phyloP scores from a whole-genome alignment of 2,113 vertebrate genomes.

The Oncorhynchus clarkii region DNA sequence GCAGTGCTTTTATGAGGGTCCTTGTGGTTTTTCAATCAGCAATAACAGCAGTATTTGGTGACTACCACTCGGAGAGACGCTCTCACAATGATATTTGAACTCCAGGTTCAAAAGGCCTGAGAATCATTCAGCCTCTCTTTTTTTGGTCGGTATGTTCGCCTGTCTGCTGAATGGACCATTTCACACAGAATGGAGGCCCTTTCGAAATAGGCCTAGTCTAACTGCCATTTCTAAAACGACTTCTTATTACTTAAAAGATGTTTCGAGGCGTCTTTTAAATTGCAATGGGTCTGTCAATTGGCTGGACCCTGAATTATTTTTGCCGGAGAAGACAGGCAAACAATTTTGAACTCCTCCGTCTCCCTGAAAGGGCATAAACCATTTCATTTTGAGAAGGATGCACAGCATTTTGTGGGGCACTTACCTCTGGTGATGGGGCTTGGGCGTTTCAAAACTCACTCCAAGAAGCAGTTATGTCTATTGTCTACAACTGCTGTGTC shows the following conservation, averaged over 20 bases:
- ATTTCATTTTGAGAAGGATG: constrained; percentile 37
- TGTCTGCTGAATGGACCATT: constrained; percentile 48
- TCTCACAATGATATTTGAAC: constrained; percentile 73
- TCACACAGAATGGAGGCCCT: constrained; percentile 54
- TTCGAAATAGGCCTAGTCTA: constrained; percentile 34
- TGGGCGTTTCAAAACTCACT: constrained; percentile 22
- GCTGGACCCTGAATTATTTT: constrained; percentile 52
- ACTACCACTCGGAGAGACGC: constrained; percentile 56
- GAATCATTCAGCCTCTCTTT: constrained; percentile 55
- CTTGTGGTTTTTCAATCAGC: constrained; percentile 76
- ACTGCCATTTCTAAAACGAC: constrained; percentile 61
- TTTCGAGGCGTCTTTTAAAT: constrained; percentile 63
- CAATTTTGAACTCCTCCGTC: constrained; percentile 56
- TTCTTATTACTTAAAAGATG: constrained; percentile 65
- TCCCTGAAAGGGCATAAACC: constrained; percentile 39
- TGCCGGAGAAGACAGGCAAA: constrained; percentile 51
- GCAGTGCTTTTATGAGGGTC: constrained; percentile 60
- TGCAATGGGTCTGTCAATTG: constrained; percentile 51
- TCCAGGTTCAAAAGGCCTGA: constrained; percentile 64
- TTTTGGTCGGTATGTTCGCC: constrained; percentile 34
- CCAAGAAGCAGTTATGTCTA: neutral
- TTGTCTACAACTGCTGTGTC: neutral
- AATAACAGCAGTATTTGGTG: constrained; percentile 71
- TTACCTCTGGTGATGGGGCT: constrained; percentile 10
- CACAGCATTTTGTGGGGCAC: constrained; percentile 19